Evolutionary conservation across 2,888 invertebrate genomes (phyloP).

Genomic region (Leptopterna dolabrata): DNA sequence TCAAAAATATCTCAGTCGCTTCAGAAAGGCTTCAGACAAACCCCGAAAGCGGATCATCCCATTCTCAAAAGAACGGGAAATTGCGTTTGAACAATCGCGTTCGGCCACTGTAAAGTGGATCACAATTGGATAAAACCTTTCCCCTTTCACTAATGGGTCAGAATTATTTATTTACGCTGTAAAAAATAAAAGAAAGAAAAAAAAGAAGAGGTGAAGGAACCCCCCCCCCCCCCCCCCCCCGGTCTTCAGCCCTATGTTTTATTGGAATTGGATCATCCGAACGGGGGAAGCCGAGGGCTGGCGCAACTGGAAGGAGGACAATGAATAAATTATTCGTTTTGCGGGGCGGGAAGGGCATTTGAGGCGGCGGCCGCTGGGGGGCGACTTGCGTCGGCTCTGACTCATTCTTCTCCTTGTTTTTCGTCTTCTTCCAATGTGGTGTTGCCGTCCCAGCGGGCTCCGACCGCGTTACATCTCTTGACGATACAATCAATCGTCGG

Average conservation of each 20-base stretch:
- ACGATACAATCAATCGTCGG: too few species aligned
- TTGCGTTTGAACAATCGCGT: constrained; percentile 25
- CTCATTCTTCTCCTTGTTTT: background rate
- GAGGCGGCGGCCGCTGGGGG: background rate
- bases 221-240: constrained; percentile 6
- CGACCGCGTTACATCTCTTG: background rate
- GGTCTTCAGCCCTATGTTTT: constrained; percentile 42
- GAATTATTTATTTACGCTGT: constrained; percentile 48
- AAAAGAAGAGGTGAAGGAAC: background rate
- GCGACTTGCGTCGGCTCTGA: background rate
- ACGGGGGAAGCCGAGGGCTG: constrained; percentile 4
- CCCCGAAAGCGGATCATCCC: background rate
- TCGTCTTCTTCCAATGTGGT: too few species aligned
- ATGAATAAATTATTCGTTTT: constrained; percentile 50
- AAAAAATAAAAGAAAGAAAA: constrained; percentile 12
- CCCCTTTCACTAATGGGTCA: constrained; percentile 43
- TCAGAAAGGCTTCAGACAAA: too few species aligned
- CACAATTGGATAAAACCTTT: constrained; percentile 47
- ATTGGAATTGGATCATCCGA: constrained; percentile 50
- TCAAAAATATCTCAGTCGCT: too few species aligned
- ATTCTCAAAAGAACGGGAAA: background rate
- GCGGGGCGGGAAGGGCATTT: background rate
- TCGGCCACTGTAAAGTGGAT: constrained; percentile 17
- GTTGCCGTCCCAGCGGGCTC: too few species aligned
- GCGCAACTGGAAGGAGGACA: constrained; percentile 14